Base-by-base conservation (phyloP, 53 echinoderm and acorn worm species). In the Holothuria leucospilota region DNA sequence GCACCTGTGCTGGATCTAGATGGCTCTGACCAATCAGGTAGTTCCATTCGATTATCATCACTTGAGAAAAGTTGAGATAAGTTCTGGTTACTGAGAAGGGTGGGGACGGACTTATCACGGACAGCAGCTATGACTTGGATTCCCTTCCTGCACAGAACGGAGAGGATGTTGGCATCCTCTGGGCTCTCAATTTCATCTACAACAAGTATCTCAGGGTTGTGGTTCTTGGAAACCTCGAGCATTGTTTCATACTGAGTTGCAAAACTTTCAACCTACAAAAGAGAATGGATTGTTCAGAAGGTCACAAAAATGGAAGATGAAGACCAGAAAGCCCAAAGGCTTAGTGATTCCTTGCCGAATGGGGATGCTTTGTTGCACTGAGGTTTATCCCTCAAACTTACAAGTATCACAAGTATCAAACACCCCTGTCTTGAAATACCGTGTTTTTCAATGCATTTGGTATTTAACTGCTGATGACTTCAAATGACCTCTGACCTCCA, bases 161-260 rank as follows among this genome's bases (percentile, higher is more conserved):
- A 75, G 41, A 61, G 74, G 12, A 77, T 88, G 38, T 74, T 68
- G 14, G 92, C 92, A 39, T 91, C 92, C 12, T 56, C 61, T 38
- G 40, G 52, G 20, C 72, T 91, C 23, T 26, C 42, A 24, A 91
- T 88, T 29, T 88, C 85, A 62, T 91, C 92, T 39, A 91, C 74
- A 85, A 91, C 80, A 7, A 91, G 21, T 9, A 84, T 80, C 53
- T 84, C 69, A 15, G 92, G 85, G 26, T 71, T 91, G 79, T 91
- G 92, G 70, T 85, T 88, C 51, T 87, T 72, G 28, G 88, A 77
- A 10, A 69, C 92, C 49, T 91, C 92, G 42, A 63, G 59, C 75
- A 88, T 91, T 39, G 68, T 60, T 51, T 68, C 41, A 29, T 89
- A 58, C 81, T 91, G 92, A 27, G 81, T 73, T 26, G 71, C 46